A percentile compares a stretch with the other conserved stretches of the same genome.
phyloP scores from a whole-genome alignment of 2,113 vertebrate species.

The Chroicocephalus ridibundus region DNA sequence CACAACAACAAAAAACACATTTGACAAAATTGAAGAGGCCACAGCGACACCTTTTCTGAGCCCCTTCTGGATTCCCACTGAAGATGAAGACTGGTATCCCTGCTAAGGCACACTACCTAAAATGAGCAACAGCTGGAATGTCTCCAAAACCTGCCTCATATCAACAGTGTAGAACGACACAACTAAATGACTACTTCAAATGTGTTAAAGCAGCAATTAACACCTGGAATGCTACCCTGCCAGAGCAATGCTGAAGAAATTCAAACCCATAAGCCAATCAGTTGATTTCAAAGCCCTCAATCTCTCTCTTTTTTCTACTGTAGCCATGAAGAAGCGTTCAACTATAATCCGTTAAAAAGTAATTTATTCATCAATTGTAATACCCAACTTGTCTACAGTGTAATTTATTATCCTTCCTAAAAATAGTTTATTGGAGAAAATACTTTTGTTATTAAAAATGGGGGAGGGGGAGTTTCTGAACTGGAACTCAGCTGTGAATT shows the following conservation, averaged over 20 bases:
- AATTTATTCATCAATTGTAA: not conserved
- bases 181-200: not conserved
- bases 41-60: not conserved
- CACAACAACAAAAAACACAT: not conserved
- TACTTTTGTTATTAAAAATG: not conserved
- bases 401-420: not conserved
- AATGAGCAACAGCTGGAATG: not conserved
- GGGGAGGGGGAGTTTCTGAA: not conserved
- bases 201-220: not conserved
- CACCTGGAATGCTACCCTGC: not conserved
- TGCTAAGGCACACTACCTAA: not conserved
- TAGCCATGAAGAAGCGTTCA: accelerated
- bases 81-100: not conserved
- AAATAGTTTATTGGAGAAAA: not conserved
- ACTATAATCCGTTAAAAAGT: not conserved
- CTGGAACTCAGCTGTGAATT: not conserved
- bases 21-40: not conserved
- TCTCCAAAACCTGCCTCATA: not conserved
- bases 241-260: not conserved
- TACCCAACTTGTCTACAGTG: not conserved
- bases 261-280: not conserved
- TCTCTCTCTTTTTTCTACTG: not conserved
- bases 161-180: not conserved
- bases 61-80: not conserved
- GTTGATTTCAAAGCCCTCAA: not conserved